Conservation (phyloP, 2,888 invertebrate species). For the Synergus umbraculus region DNA sequence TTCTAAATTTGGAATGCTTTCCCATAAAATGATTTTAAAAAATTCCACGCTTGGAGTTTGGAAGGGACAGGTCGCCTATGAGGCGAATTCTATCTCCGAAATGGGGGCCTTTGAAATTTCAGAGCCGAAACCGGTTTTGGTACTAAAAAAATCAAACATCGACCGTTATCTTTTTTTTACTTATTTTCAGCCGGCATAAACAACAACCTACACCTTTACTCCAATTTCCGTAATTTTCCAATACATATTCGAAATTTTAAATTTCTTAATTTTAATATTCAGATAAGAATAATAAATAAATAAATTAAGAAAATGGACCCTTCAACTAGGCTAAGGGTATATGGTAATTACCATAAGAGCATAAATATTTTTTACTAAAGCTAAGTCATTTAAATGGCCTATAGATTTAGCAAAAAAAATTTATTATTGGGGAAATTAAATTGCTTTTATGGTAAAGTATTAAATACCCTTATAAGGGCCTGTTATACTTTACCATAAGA, state of each 20-base stretch:
- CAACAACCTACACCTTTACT: neutral
- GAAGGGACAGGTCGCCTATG: constrained; percentile 22
- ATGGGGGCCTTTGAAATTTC: constrained; percentile 40
- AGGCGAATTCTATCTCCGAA: constrained; percentile 30
- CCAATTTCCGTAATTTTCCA: neutral
- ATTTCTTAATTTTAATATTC: too few species aligned
- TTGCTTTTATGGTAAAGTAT: too few species aligned
- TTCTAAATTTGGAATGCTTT: constrained; percentile 29
- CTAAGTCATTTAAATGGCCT: too few species aligned
- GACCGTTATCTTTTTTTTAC: constrained; percentile 37
- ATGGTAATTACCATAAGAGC: too few species aligned
- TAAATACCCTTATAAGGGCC: too few species aligned
- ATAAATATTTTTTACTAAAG: too few species aligned
- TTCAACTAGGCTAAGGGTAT: too few species aligned
- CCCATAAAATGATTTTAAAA: constrained; percentile 17
- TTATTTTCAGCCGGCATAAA: constrained; percentile 21
- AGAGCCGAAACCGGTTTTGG: constrained; percentile 32
- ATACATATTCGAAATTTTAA: neutral
- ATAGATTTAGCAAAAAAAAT: too few species aligned
- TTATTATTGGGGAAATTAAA: too few species aligned
- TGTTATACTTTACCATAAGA: too few species aligned
- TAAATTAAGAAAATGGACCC: too few species aligned
- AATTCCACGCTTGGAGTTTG: constrained; percentile 27
- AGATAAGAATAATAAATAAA: too few species aligned
- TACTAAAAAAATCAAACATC: constrained; percentile 33